A percentile compares a stretch with the other conserved stretches of the same genome.
These are phyloP conservation scores for Austrolebias charrua DNA, from an alignment of 2,797 vertebrate genomes.

Conservation along the genomic window DNA sequence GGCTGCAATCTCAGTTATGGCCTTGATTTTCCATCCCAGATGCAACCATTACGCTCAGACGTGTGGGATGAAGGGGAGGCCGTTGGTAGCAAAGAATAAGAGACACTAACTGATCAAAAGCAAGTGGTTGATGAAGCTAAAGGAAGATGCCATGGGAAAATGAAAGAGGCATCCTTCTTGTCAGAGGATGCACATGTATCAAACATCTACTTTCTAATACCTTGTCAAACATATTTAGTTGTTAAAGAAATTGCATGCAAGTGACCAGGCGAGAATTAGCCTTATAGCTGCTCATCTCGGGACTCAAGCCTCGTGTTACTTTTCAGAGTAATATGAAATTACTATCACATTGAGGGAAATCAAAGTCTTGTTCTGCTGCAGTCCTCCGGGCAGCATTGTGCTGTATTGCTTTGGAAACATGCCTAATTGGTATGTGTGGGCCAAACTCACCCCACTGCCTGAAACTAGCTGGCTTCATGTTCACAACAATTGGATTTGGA, in stretches of 20 bases:
- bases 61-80: conserved; percentile 9
- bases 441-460: conserved; percentile 78
- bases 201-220: conserved; percentile 8
- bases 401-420: conserved; percentile 79
- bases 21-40: conserved; percentile 69
- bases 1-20: conserved; percentile 58
- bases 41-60: conserved; percentile 45
- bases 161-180: conserved; percentile 15
- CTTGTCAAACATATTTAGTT: conserved; percentile 35
- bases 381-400: conserved; percentile 77
- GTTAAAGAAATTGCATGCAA: conserved; percentile 54
- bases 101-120: conserved; percentile 64
- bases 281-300: conserved; percentile 59
- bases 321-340: conserved; percentile 78
- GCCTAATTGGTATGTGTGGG: conserved; percentile 83
- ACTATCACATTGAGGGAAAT: conserved; percentile 81
- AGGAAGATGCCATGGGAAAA: conserved; percentile 32
- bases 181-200: conserved; percentile 17
- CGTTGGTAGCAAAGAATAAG: not conserved
- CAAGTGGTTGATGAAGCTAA: conserved; percentile 51
- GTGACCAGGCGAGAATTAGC: conserved; percentile 58
- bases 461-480: conserved; percentile 79
- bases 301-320: conserved; percentile 67
- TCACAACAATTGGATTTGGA: conserved; percentile 82
- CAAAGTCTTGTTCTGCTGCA: conserved; percentile 78